A percentile compares a stretch with the other conserved stretches of the same genome.
Evolutionary conservation across 1,140 invertebrate genomes (phyloP).

Genomic region (Ericerus pela): DNA sequence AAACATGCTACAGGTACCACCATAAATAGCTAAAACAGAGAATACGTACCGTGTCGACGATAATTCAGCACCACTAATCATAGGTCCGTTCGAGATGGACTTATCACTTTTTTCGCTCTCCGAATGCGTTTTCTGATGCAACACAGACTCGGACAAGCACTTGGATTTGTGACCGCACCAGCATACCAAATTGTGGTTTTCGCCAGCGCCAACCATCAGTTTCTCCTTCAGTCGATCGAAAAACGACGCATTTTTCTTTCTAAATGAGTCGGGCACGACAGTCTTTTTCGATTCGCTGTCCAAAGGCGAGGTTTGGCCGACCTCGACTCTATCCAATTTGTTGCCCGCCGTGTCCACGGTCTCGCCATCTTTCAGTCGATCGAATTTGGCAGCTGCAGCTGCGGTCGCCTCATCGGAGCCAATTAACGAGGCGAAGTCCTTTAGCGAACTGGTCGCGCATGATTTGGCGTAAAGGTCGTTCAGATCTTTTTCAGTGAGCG

Average conservation of each 20-base stretch:
- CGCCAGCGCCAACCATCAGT: constrained; percentile 38
- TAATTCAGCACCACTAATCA: constrained; percentile 28
- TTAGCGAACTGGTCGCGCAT: constrained; percentile 31
- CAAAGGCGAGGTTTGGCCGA: constrained; percentile 21
- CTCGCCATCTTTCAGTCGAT: constrained; percentile 19
- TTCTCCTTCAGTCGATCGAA: constrained; percentile 67
- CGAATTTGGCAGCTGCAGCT: constrained; percentile 18
- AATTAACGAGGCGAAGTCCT: constrained; percentile 35
- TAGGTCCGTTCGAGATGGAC: constrained; percentile 27
- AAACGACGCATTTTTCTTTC: constrained; percentile 59
- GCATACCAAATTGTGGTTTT: constrained; percentile 43
- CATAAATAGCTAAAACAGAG: no score
- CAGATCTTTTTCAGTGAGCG: constrained; percentile 32
- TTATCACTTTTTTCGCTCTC: constrained; percentile 31
- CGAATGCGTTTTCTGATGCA: constrained; percentile 44
- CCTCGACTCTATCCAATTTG: not conserved
- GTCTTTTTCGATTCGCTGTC: constrained; percentile 29
- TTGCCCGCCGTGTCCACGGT: constrained; percentile 20
- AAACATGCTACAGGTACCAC: no score
- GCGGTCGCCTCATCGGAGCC: constrained; percentile 32
- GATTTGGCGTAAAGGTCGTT: constrained; percentile 34
- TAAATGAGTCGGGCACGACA: constrained; percentile 31
- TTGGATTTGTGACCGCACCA: constrained; percentile 65
- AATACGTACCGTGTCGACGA: constrained; percentile 22
- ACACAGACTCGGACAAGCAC: constrained; percentile 62